Base-by-base conservation (phyloP, 1,140 invertebrate species). In the Zaprionus inermis region DNA sequence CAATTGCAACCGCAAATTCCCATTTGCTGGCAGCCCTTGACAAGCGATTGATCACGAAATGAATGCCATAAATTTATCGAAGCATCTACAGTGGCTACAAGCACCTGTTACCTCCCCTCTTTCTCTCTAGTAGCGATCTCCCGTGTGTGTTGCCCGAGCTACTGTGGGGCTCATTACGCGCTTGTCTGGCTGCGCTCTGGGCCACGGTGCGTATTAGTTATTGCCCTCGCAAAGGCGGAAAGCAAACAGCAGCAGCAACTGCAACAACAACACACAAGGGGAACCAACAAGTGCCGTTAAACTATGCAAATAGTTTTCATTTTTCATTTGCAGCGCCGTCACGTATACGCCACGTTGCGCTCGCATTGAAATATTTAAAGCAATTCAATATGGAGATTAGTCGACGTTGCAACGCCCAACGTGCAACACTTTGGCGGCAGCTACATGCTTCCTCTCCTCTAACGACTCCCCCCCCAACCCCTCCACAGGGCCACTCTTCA, bases 221-320 rank as follows among this genome's bases (percentile, higher is more conserved):
- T 54, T 49, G 49, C 46, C 24, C n/a, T 18, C 32, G 30, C 64
- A 46, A 49, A 49, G 44, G 44, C 44, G 11, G 16, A 49, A 49
- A 49, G 38, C n/a, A 44, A 68, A 78, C 52, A 64, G 9, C 38
- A 32, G 6, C 58, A 60, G 30, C 24, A 59, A 7, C 7, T 32
- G 5, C 67, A 64, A 20, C 32, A 16, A 12, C 41, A 24, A 6
- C 24, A 55, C 18, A 44, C 49, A 55, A 55, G 51, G 9, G 51
- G 12, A n/a, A 52, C 22, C 44, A 36, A 72, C 71, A 73, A 78
- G 72, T 79, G 56, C 65, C 65, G 65, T 70, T 86, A 78, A 82
- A 76, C 83, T 85, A 85, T 86, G 82, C 82, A 85, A 85, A 85
- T 85, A 82, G 82, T 82, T 76, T 68, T 72, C 64, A 85, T 85